A percentile compares a stretch with the other conserved stretches of the same genome.
phyloP scores from a whole-genome alignment of 2,888 invertebrate species.

The Priocnemis perturbator region DNA sequence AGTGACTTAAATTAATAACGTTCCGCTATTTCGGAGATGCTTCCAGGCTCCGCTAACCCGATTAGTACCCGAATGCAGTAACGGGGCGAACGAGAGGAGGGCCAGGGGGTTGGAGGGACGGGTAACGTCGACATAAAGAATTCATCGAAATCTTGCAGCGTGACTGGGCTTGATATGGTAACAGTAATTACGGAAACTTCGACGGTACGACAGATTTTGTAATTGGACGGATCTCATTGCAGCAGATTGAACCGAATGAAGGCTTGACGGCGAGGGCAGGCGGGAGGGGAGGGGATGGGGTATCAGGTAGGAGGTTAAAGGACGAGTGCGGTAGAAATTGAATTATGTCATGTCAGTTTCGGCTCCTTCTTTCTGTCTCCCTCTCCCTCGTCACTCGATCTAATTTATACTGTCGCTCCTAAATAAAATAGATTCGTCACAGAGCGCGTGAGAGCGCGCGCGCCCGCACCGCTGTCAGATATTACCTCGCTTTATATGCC shows the following conservation, averaged over 20 bases:
- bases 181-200: constrained; percentile 58
- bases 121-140: constrained; percentile 54
- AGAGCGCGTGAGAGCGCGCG: too few relatives aligned
- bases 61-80: constrained; percentile 56
- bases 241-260: constrained; percentile 8
- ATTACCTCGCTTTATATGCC: constrained; percentile 8
- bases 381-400: constrained; percentile 24
- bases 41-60: constrained; percentile 67
- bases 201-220: constrained; percentile 52
- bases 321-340: constrained; percentile 39
- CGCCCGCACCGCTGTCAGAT: constrained; percentile 18
- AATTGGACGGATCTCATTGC: constrained; percentile 48
- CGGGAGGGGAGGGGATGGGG: constrained; percentile 15
- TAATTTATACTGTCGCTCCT: constrained; percentile 49
- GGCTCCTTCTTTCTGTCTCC: constrained; percentile 31
- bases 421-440: constrained; percentile 42
- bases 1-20: constrained; percentile 64
- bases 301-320: neutral
- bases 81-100: constrained; percentile 46
- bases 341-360: constrained; percentile 56
- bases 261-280: constrained; percentile 27
- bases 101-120: too few relatives aligned
- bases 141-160: constrained; percentile 55
- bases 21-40: constrained; percentile 66
- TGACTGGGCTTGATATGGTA: constrained; percentile 45